A percentile compares a stretch with the other conserved stretches of the same genome.
Conservation (phyloP, 2,888 invertebrate species). For the Autographa gamma region DNA sequence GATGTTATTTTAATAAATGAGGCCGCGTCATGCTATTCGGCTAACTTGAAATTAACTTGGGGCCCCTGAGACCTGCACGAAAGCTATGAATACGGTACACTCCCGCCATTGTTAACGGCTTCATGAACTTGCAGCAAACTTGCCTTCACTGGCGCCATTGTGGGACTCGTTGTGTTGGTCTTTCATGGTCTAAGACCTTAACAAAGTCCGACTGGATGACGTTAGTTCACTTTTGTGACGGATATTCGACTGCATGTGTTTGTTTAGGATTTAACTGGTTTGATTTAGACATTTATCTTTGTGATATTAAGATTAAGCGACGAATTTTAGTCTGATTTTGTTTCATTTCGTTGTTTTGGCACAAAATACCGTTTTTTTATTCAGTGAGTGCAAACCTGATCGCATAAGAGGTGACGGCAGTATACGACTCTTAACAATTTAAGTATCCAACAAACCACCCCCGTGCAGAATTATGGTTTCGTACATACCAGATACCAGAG, state of each 20-base stretch:
- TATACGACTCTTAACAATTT: no score
- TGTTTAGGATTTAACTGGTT: neutral
- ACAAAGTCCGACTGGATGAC: constrained; percentile 1
- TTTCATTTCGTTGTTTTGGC: no score
- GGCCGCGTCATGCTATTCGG: constrained; percentile 64
- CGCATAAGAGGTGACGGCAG: no score
- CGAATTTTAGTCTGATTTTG: no score
- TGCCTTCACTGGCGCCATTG: constrained; percentile 34
- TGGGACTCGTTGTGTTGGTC: constrained; percentile 13
- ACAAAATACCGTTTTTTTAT: no score
- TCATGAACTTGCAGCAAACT: constrained; percentile 44
- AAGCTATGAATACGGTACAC: constrained; percentile 65
- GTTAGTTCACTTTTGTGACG: neutral
- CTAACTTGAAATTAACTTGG: constrained; percentile 87
- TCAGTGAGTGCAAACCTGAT: no score
- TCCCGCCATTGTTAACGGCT: constrained; percentile 61
- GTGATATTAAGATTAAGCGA: no score
- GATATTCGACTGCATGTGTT: neutral
- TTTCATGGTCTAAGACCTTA: constrained; percentile 21
- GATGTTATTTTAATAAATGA: constrained; percentile 86
- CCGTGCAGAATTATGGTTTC: no score
- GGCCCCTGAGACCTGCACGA: constrained; percentile 71
- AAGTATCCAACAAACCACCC: no score
- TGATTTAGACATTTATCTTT: no score
- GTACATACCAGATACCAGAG: no score